Percentiles rank a stretch among this genome's conserved stretches.
phyloP scores from a whole-genome alignment of 1,140 invertebrate genomes.

The Oppia nitens region DNA sequence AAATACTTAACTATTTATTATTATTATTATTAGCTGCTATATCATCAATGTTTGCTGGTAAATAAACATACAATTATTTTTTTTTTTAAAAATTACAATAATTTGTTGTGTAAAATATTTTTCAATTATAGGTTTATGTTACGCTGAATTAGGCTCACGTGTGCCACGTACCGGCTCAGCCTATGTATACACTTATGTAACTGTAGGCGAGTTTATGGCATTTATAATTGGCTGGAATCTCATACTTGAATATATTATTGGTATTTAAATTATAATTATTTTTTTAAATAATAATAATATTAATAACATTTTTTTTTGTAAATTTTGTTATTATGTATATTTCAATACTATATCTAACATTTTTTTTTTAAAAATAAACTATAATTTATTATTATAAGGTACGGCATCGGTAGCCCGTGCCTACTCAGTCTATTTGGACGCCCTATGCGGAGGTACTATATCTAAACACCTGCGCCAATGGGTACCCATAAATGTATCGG shows the following conservation, averaged over 20 bases:
- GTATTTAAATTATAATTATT: constrained; percentile 45
- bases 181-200: constrained; percentile 36
- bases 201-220: constrained; percentile 33
- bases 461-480: constrained; percentile 43
- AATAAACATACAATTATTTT: constrained; percentile 81
- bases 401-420: constrained; percentile 75
- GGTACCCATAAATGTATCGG: constrained; percentile 46
- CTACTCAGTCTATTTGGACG: constrained; percentile 70
- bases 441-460: constrained; percentile 54
- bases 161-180: constrained; percentile 46
- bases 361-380: no score
- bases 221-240: constrained; percentile 38
- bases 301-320: no score
- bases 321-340: no score
- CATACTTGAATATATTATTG: constrained; percentile 40
- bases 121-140: background rate
- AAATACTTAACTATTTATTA: background rate
- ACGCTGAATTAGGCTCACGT: constrained; percentile 70
- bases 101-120: background rate
- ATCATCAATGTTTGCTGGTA: constrained; percentile 71
- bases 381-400: no score
- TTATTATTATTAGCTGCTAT: constrained; percentile 56
- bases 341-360: no score
- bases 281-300: no score
- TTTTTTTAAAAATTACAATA: constrained; percentile 21